Percentiles rank a stretch among this genome's conserved stretches.
phyloP scores from a whole-genome alignment of 1,140 invertebrate species.

The Stegodyphus dumicola region DNA sequence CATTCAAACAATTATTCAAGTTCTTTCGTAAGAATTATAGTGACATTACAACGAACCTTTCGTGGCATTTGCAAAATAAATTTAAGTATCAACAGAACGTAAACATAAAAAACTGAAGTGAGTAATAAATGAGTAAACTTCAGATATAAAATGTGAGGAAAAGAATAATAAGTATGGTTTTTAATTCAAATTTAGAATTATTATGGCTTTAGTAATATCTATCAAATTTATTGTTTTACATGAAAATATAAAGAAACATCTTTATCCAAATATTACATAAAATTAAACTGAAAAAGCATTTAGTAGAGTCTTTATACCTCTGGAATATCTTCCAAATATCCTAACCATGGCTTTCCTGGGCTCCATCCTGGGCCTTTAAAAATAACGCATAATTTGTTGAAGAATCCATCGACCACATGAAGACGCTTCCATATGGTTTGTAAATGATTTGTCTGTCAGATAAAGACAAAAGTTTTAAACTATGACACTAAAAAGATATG shows the following conservation, averaged over 20 bases:
- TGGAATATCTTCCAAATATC: slow-evolving; percentile 79
- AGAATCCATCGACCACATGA: slow-evolving; percentile 71
- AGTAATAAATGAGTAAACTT: no score
- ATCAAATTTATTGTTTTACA: neutral
- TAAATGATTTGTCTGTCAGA: slow-evolving; percentile 70
- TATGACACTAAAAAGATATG: no score
- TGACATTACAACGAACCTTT: no score
- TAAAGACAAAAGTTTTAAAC: slow-evolving; percentile 67
- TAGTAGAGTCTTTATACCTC: slow-evolving; percentile 72
- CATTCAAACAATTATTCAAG: no score
- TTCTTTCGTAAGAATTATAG: no score
- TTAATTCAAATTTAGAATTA: no score
- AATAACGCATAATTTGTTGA: slow-evolving; percentile 76
- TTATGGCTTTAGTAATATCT: no score
- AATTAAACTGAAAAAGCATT: neutral
- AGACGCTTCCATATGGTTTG: slow-evolving; percentile 75
- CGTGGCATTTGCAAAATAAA: no score
- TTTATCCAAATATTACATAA: neutral
- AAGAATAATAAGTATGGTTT: no score
- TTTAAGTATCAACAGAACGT: no score
- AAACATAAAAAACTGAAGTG: no score
- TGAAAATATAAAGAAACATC: neutral
- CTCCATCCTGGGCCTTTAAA: slow-evolving; percentile 89
- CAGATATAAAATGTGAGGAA: no score
- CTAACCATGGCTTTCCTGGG: slow-evolving; percentile 81